A percentile compares a stretch with the other conserved stretches of the same genome.
phyloP scores from a whole-genome alignment of 2,797 vertebrate genomes.

The Microctenopoma stevenorrisi region DNA sequence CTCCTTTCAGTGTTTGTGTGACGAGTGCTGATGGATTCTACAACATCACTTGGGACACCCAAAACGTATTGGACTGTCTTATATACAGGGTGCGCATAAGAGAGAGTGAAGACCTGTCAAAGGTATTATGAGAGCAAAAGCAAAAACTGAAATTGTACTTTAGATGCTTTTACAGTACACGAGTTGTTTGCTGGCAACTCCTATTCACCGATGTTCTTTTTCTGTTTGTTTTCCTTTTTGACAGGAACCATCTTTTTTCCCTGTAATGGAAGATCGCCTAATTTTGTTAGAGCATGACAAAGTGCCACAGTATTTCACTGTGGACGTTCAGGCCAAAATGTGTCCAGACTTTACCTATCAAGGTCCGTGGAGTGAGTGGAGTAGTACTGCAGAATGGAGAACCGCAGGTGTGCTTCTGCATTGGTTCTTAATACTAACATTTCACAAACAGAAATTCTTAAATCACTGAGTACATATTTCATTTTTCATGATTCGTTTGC shows the following conservation, averaged over 20 bases:
- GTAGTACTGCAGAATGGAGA: conserved; percentile 44
- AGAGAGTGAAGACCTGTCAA: conserved; percentile 13
- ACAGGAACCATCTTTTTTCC: conserved; percentile 28
- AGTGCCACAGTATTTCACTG: conserved; percentile 29
- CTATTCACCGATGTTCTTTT: background rate
- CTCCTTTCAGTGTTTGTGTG: conserved; percentile 67
- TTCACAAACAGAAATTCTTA: background rate
- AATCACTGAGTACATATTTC: background rate
- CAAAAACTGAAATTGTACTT: background rate
- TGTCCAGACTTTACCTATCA: fast-evolving
- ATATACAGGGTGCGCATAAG: conserved; percentile 68
- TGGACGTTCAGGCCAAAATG: conserved; percentile 68
- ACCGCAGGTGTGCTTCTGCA: background rate
- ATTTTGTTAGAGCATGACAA: conserved; percentile 10
- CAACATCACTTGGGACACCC: conserved; percentile 77
- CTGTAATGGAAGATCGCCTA: background rate
- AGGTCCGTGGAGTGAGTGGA: conserved; percentile 83
- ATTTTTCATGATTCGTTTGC: background rate
- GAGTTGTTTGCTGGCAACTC: background rate
- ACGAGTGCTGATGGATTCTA: conserved; percentile 6
- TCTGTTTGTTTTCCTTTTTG: background rate
- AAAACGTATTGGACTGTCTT: fast-evolving
- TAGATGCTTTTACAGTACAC: background rate
- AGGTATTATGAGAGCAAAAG: conserved; percentile 58
- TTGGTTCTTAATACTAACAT: background rate